Base-by-base conservation (phyloP, 2,888 invertebrate species). In the Cosmia trapezina region DNA sequence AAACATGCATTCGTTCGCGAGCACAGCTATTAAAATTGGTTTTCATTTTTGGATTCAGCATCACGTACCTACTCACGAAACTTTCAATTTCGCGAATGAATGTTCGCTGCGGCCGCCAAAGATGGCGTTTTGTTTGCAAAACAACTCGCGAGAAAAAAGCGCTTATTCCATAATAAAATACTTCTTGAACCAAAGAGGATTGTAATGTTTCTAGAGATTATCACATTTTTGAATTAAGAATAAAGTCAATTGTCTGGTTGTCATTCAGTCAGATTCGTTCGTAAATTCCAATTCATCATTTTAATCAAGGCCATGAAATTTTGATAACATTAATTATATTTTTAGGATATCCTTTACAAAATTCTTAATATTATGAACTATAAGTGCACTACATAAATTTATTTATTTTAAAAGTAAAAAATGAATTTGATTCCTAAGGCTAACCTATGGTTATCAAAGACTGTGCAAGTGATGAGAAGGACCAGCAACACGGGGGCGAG, bases 361-460 rank as follows among this genome's bases (percentile, higher is more conserved):
- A 77, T 53, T 77, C 14, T 3, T 53, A 43, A 45, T 33, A n/a
- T 11, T 37, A 22, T 7, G 14, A 5, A 49, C 4, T 17, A 9
- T 9, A 64, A 5, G n/a, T 7, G 45, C 11, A 14, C 5, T 43
- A 3, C 0, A 47, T 22, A 14, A n/a, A 22, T 28, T 28, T 7
- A 12, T 41, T 41, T n/a, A 59, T 28, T 60, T 47, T 45, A 28
- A 28, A 54, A 54, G 4, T 33, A 7, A 53, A 33, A 53, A 14
- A 81, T 78, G 81, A 65, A 62, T 65, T 47, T 57, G 12, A 33
- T 70, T 43, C 14, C 60, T 7, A 70, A 47, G 14, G 3, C 51
- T 11, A 81, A 51, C 33, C 19, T 14, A 8, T 81, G 60, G 60
- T 14, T 43, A 12, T 19, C 22, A 5, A 61, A 62, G 11, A 19